phyloP scores from a whole-genome alignment of 2,888 invertebrate species.

The Gerris lacustris region DNA sequence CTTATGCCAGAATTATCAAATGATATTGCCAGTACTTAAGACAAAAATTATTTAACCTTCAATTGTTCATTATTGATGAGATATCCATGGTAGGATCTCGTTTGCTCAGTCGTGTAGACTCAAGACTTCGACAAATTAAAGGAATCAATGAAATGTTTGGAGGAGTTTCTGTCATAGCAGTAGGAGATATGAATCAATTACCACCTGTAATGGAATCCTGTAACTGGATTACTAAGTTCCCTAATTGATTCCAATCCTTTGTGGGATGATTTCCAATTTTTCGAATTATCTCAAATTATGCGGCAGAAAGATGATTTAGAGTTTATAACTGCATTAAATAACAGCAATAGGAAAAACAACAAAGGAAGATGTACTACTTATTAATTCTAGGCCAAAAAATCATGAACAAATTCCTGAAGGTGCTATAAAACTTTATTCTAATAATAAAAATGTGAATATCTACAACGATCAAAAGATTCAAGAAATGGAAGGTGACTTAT shows the following conservation, averaged over 20 bases:
- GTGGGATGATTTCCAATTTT: slow-evolving; percentile 28
- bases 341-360: slow-evolving; percentile 25
- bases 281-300: slow-evolving; percentile 32
- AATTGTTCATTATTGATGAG: slow-evolving; percentile 18
- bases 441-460: slow-evolving; percentile 12
- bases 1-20: slow-evolving; percentile 16
- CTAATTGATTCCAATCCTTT: slow-evolving; percentile 21
- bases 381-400: slow-evolving; percentile 11
- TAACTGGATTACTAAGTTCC: slow-evolving; percentile 25
- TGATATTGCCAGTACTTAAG: slow-evolving; percentile 16
- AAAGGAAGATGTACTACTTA: slow-evolving; percentile 10
- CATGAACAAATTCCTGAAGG: slow-evolving; percentile 8
- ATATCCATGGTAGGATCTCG: slow-evolving; percentile 17
- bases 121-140: slow-evolving; percentile 16
- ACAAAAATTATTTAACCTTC: slow-evolving; percentile 12
- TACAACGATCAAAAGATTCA: slow-evolving; percentile 14
- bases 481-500: slow-evolving; percentile 8
- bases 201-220: slow-evolving; percentile 32
- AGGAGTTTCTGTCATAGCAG: slow-evolving; percentile 32
- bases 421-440: slow-evolving; percentile 14
- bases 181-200: slow-evolving; percentile 35
- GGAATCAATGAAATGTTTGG: slow-evolving; percentile 15
- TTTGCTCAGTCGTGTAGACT: slow-evolving; percentile 15
- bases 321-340: slow-evolving; percentile 30
- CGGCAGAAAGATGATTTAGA: slow-evolving; percentile 31